phyloP scores from a whole-genome alignment of 1,140 invertebrate genomes.

The Platorchestia sp. region DNA sequence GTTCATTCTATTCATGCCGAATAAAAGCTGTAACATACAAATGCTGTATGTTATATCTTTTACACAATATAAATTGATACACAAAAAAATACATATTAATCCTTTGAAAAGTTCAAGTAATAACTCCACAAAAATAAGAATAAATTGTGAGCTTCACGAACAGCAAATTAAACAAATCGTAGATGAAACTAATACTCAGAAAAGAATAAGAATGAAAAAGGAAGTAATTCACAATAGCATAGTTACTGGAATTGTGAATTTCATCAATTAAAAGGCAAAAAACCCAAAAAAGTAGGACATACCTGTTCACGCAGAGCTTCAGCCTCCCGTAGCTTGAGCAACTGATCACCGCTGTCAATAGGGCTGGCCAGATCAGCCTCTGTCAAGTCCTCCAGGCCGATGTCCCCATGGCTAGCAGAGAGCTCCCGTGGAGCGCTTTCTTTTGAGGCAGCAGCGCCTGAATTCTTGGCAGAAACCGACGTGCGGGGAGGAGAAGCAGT shows the following conservation, averaged over 20 bases:
- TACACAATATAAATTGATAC: too few relatives aligned
- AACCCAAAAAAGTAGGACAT: background rate
- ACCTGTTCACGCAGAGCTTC: background rate
- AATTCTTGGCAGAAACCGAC: background rate
- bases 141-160: too few relatives aligned
- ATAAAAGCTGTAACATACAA: too few relatives aligned
- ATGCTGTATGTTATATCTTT: too few relatives aligned
- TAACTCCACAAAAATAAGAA: too few relatives aligned
- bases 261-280: background rate
- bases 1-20: too few relatives aligned
- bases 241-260: background rate
- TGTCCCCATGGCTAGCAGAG: background rate
- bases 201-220: too few relatives aligned
- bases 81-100: too few relatives aligned
- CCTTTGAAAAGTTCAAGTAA: too few relatives aligned
- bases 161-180: too few relatives aligned
- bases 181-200: too few relatives aligned
- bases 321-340: background rate
- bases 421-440: slow-evolving; percentile 20
- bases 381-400: slow-evolving; percentile 12
- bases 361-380: background rate
- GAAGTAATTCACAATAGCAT: too few relatives aligned
- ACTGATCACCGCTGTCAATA: background rate
- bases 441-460: background rate
- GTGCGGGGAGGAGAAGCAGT: background rate